A percentile compares a stretch with the other conserved stretches of the same genome.
Evolutionary conservation across 2,797 vertebrate species (phyloP).

Genomic region (Danio kyathit): DNA sequence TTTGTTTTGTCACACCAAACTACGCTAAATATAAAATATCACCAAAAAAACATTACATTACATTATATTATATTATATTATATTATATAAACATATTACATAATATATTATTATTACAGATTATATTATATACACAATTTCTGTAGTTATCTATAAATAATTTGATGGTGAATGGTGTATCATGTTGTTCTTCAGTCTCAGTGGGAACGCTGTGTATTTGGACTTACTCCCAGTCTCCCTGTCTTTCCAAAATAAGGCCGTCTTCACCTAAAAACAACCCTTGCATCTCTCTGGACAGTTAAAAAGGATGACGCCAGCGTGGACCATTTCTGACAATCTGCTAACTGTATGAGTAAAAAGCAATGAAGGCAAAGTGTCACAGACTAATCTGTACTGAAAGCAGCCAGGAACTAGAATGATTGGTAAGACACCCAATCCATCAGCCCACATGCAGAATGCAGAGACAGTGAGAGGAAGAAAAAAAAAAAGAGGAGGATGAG

Average conservation of each 20-base stretch:
- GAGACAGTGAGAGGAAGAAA: not conserved
- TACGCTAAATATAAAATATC: too few relatives aligned
- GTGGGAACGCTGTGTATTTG: slow-evolving; percentile 46
- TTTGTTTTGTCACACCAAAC: too few relatives aligned
- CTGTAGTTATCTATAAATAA: slow-evolving; percentile 26
- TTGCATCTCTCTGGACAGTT: not conserved
- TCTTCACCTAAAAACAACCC: not conserved
- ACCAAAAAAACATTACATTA: too few relatives aligned
- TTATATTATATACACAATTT: not conserved
- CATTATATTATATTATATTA: too few relatives aligned
- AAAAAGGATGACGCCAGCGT: not conserved
- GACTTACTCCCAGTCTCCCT: slow-evolving; percentile 44
- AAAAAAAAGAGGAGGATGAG: not conserved
- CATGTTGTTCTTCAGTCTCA: slow-evolving; percentile 45
- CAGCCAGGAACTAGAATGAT: not conserved
- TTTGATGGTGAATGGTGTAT: slow-evolving; percentile 16
- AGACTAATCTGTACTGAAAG: slow-evolving; percentile 2
- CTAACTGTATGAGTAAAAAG: not conserved
- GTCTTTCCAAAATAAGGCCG: slow-evolving; percentile 25
- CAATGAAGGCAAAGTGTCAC: not conserved
- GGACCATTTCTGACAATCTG: not conserved
- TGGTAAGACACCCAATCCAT: not conserved
- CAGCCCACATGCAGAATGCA: not conserved
- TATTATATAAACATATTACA: too few relatives aligned
- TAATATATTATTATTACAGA: too few relatives aligned